phyloP scores from a whole-genome alignment of 2,113 vertebrate genomes.

The Melanerpes aurifrons region DNA sequence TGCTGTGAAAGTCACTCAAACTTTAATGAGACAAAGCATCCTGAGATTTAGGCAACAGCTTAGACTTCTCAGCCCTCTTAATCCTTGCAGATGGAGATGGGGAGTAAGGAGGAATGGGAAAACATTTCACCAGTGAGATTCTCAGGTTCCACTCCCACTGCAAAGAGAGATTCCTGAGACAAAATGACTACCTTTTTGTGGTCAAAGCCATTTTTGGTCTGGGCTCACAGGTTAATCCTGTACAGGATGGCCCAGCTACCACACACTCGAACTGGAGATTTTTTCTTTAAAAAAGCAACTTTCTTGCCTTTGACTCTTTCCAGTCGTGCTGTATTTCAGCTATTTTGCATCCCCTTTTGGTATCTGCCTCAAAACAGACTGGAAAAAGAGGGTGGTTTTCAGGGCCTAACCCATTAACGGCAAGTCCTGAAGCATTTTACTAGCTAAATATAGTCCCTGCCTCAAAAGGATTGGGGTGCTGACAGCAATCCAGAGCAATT shows the following conservation, averaged over 20 bases:
- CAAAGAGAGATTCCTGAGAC: background rate
- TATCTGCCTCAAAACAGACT: background rate
- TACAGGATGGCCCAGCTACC: background rate
- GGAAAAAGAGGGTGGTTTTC: background rate
- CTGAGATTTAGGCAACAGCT: background rate
- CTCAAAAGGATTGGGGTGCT: conserved; percentile 3
- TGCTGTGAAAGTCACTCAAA: background rate
- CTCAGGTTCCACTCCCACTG: background rate
- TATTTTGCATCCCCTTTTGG: background rate
- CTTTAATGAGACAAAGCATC: background rate
- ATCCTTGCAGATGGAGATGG: background rate
- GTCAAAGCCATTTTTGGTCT: background rate
- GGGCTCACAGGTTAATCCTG: background rate
- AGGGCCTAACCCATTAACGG: background rate
- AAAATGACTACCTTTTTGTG: background rate
- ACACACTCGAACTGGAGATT: background rate
- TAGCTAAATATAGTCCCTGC: background rate
- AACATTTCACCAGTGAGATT: background rate
- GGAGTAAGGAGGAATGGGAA: background rate
- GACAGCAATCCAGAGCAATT: conserved; percentile 46
- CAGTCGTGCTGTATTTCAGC: background rate
- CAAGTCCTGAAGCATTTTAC: background rate
- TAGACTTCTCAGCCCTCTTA: background rate
- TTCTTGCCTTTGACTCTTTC: background rate
- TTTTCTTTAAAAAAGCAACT: background rate